phyloP scores from a whole-genome alignment of 2,113 vertebrate species.

The Megalops atlanticus region DNA sequence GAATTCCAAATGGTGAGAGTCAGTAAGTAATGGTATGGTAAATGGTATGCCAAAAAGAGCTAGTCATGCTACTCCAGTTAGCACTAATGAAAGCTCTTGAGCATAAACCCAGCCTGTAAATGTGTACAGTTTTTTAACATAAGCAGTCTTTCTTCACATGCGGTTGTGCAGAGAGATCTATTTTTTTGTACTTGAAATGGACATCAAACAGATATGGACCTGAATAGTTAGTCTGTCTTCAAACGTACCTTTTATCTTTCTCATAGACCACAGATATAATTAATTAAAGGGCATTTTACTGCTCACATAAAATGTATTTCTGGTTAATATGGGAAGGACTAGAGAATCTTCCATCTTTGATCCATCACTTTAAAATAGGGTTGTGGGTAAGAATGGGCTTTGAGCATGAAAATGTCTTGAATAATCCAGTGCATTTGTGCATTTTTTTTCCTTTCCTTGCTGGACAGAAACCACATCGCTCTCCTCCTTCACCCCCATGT shows the following conservation, averaged over 20 bases:
- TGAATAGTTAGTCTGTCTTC: not conserved
- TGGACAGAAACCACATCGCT: not conserved
- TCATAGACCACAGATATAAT: not conserved
- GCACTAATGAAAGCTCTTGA: not conserved
- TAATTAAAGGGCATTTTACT: not conserved
- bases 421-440: slow-evolving; percentile 53
- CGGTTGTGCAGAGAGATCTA: not conserved
- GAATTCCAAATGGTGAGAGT: not conserved
- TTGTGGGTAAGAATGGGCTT: not conserved
- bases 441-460: not conserved
- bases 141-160: not conserved
- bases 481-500: too few species aligned
- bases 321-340: not conserved
- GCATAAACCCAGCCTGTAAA: not conserved
- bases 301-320: not conserved
- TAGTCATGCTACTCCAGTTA: not conserved
- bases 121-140: not conserved
- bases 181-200: not conserved
- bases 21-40: not conserved
- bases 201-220: not conserved
- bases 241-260: not conserved
- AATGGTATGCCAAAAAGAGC: not conserved
- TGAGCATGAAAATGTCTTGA: not conserved
- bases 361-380: slow-evolving; percentile 15
- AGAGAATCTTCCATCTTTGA: not conserved